phyloP scores from a whole-genome alignment of 2,797 vertebrate species.

The Crenichthys baileyi region DNA sequence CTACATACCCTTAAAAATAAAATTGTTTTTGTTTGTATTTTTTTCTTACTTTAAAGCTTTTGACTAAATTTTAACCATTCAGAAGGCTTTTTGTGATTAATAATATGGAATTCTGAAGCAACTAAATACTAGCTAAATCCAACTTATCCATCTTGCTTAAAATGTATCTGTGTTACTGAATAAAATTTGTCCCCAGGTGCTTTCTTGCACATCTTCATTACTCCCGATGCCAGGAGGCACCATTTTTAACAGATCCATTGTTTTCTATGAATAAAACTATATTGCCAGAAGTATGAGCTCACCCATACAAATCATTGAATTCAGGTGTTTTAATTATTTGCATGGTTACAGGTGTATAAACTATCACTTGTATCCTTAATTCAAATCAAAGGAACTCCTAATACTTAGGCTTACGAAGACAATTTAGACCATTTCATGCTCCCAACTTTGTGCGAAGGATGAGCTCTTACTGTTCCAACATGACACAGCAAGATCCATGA shows the following conservation, averaged over 20 bases:
- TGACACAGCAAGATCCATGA: not conserved
- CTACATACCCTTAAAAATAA: not conserved
- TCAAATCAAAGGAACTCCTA: not conserved
- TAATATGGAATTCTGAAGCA: not conserved
- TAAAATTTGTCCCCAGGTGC: not conserved
- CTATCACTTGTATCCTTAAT: not conserved
- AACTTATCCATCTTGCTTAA: not conserved
- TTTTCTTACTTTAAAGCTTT: not conserved
- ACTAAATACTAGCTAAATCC: not conserved
- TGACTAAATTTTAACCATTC: not conserved
- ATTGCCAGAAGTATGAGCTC: not conserved
- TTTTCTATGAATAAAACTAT: not conserved
- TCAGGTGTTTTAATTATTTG: not conserved
- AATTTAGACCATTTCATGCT: not conserved
- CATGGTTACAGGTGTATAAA: not conserved
- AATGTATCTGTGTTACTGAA: not conserved
- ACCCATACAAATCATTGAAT: not conserved
- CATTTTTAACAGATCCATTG: not conserved
- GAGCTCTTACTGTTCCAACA: not conserved
- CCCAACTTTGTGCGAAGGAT: not conserved
- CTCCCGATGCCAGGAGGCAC: not conserved
- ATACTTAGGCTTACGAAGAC: not conserved
- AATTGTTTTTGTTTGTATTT: not conserved
- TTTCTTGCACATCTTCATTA: not conserved
- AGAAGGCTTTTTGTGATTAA: not conserved